Percentiles rank a stretch among this genome's conserved stretches.
Conservation (phyloP, 2,888 invertebrate species). For the Lathronympha strigana region DNA sequence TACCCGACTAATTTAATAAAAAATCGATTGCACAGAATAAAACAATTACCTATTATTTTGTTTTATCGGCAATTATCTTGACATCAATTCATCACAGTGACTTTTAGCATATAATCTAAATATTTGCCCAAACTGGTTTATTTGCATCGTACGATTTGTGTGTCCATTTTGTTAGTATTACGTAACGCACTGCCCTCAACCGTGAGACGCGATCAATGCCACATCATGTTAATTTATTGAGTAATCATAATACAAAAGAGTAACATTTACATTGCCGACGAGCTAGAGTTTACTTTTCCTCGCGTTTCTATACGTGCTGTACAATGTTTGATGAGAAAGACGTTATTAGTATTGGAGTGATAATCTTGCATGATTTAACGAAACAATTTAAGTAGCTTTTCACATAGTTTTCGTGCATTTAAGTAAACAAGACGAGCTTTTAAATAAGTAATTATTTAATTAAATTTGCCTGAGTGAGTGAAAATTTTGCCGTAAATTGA, state of each 20-base stretch:
- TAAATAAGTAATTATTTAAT: no score
- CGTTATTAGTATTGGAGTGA: conserved; percentile 17
- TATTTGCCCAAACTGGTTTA: conserved; percentile 36
- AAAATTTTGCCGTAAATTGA: no score
- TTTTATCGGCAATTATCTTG: not conserved
- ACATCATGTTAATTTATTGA: conserved; percentile 28
- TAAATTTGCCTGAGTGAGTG: no score
- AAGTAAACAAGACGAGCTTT: no score
- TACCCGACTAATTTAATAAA: no score
- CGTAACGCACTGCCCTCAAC: conserved; percentile 39
- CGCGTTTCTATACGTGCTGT: conserved; percentile 7
- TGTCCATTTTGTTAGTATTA: conserved; percentile 31
- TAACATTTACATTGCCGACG: conserved; percentile 26
- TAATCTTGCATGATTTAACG: no score
- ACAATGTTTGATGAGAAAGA: conserved; percentile 29
- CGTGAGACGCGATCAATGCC: conserved; percentile 39
- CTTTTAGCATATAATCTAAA: conserved; percentile 26
- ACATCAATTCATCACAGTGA: conserved; percentile 11
- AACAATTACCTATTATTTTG: not conserved
- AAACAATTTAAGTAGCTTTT: no score
- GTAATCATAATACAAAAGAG: conserved; percentile 30
- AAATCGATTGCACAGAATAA: not conserved
- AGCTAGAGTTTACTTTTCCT: conserved; percentile 22
- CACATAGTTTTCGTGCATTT: no score
- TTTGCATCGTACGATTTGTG: conserved; percentile 37